Evolutionary conservation across 2,888 invertebrate species (phyloP).

Genomic region (Morinoia aosen): DNA sequence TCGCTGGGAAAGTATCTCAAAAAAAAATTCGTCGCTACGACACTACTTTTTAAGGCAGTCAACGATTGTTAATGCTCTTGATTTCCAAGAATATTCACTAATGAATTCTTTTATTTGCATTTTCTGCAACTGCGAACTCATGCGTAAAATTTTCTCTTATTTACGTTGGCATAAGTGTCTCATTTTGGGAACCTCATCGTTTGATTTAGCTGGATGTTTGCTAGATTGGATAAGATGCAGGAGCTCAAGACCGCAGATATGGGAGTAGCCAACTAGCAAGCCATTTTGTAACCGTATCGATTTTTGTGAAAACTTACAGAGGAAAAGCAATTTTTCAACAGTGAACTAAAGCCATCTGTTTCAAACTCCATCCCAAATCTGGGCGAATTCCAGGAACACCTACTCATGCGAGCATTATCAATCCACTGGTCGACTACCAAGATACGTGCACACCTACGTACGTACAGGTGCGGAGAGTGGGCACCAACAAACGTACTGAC

Average conservation of each 20-base stretch:
- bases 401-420: neutral
- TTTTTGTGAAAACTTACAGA: neutral
- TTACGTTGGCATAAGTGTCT: neutral
- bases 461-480: constrained; percentile 44
- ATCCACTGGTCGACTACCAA: neutral
- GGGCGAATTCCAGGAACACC: neutral
- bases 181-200: neutral
- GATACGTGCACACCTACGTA: constrained; percentile 33
- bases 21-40: neutral
- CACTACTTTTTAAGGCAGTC: neutral
- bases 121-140: neutral
- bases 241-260: neutral
- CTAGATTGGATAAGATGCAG: neutral
- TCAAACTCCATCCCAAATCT: neutral
- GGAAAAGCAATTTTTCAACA: neutral
- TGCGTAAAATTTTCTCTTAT: neutral
- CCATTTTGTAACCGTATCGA: neutral
- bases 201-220: neutral
- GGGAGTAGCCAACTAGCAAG: neutral
- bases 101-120: neutral
- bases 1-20: neutral
- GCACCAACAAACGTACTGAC: constrained; percentile 37
- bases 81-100: neutral
- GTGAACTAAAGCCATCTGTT: neutral
- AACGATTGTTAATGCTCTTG: neutral